Conservation (phyloP, 2,797 vertebrate species). For the Hyperoplus immaculatus region DNA sequence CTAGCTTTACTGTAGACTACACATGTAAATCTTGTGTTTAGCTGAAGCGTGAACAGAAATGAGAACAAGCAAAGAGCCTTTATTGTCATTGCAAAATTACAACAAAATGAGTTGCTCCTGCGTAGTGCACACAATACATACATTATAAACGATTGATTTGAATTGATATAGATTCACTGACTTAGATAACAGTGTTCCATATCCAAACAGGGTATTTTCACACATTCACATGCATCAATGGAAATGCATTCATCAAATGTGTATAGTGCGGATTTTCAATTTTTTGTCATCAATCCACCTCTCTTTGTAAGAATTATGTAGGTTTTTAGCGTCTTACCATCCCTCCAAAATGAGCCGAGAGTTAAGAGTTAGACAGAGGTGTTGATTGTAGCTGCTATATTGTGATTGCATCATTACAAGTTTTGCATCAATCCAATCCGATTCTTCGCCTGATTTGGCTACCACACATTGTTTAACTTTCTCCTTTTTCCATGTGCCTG, state of each 20-base stretch:
- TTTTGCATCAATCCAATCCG: constrained; percentile 8
- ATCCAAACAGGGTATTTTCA: background rate
- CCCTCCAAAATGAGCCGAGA: too few species aligned
- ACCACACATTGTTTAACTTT: constrained; percentile 38
- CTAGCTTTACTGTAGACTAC: constrained; percentile 2
- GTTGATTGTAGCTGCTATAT: too few species aligned
- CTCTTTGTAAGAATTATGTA: background rate
- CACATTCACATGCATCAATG: background rate
- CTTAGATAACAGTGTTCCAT: background rate
- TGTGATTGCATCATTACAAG: too few species aligned
- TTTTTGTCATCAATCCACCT: background rate
- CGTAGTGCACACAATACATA: too few species aligned
- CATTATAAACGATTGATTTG: too few species aligned
- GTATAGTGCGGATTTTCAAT: background rate
- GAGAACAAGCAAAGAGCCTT: background rate
- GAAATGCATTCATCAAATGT: background rate
- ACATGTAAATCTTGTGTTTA: constrained; percentile 21
- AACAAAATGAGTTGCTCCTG: too few species aligned
- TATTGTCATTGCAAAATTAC: background rate
- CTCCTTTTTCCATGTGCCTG: constrained; percentile 57
- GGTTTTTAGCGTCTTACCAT: background rate
- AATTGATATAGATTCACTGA: background rate
- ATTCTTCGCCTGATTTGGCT: constrained; percentile 51
- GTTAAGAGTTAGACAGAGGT: too few species aligned
- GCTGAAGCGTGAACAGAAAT: background rate